Conservation (phyloP, 64 coral and sea anemone genomes). For the Catalaphyllia jardinei region DNA sequence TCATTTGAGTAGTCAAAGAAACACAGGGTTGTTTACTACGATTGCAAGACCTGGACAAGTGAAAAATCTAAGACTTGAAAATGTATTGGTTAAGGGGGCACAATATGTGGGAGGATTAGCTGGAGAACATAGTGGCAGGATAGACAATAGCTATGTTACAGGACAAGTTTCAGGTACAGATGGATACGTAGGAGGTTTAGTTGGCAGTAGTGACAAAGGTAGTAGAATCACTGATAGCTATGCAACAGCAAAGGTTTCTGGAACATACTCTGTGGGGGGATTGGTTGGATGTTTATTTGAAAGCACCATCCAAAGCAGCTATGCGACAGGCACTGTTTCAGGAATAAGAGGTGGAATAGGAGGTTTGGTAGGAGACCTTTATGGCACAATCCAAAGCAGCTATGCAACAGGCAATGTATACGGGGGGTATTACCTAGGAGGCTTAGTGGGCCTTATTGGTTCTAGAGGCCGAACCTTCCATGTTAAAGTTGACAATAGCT, state of each 20-base stretch:
- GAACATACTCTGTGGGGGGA: too few species aligned
- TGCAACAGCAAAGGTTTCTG: too few species aligned
- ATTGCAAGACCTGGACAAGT: neutral
- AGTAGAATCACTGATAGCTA: too few species aligned
- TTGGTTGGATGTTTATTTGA: too few species aligned
- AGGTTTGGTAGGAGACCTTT: neutral
- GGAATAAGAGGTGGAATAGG: neutral
- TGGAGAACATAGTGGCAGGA: neutral
- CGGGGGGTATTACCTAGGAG: neutral
- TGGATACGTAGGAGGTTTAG: too few species aligned
- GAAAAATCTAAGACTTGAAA: constrained; percentile 22
- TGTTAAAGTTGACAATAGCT: neutral
- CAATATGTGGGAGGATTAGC: neutral
- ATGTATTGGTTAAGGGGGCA: neutral
- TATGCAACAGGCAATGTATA: neutral
- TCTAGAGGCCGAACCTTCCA: too few species aligned
- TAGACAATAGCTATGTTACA: constrained; percentile 23
- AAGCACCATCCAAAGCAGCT: too few species aligned
- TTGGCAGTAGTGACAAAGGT: too few species aligned
- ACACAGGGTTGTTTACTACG: neutral
- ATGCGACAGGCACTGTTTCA: too few species aligned
- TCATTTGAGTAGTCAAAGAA: neutral
- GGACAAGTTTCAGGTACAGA: neutral
- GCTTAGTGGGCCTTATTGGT: neutral
- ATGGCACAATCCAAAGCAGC: neutral